A percentile compares a stretch with the other conserved stretches of the same genome.
Conservation (phyloP, 1,140 invertebrate genomes). For the Meloidogyne hapla region DNA sequence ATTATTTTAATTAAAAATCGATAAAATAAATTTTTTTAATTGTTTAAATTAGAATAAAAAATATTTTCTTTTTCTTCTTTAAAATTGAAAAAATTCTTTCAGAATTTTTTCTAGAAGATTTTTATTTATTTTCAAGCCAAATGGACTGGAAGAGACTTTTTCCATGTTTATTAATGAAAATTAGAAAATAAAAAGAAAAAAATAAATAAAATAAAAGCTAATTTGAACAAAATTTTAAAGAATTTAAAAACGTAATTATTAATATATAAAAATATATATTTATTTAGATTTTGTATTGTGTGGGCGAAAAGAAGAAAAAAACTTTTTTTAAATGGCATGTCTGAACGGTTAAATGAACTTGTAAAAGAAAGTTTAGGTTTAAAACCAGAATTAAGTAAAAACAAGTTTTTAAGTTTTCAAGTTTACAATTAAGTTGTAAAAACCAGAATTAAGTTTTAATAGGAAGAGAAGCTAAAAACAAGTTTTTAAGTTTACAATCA, state of each 20-base stretch:
- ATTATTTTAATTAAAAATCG: too few species aligned
- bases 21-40: too few species aligned
- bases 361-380: neutral
- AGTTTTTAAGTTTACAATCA: too few species aligned
- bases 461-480: too few species aligned
- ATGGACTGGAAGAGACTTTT: neutral
- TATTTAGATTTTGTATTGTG: neutral
- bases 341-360: neutral
- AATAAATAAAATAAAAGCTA: neutral
- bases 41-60: too few species aligned
- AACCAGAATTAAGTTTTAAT: too few species aligned
- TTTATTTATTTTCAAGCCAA: neutral
- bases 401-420: too few species aligned
- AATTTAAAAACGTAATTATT: conserved; percentile 4
- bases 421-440: too few species aligned
- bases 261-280: neutral
- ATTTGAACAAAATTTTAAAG: too few species aligned
- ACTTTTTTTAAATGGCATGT: neutral
- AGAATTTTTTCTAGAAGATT: neutral
- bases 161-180: neutral
- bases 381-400: too few species aligned
- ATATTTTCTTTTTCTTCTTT: too few species aligned
- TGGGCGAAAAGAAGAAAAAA: conserved; percentile 3
- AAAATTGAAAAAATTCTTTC: neutral
- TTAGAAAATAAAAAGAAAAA: neutral